A percentile compares a stretch with the other conserved stretches of the same genome.
These are phyloP conservation scores for Protobothrops flavoviridis DNA, from an alignment of 2,113 vertebrate species.

Conservation along the genomic window DNA sequence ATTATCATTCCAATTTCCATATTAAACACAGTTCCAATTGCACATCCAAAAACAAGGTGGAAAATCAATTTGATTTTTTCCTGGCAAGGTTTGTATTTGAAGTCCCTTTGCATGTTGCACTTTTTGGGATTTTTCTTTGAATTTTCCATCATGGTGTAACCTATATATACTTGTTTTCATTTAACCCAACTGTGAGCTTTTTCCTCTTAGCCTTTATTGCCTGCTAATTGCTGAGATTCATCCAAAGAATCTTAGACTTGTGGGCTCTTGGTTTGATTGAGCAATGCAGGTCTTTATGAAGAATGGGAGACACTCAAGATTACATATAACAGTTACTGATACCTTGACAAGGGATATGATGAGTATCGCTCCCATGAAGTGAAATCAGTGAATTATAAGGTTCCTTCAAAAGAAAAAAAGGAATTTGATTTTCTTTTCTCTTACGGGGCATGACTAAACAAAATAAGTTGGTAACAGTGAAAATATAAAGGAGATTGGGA, in stretches of 20 bases:
- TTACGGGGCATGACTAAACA: background rate
- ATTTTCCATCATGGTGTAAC: background rate
- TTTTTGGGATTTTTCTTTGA: background rate
- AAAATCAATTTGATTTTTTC: conserved; percentile 55
- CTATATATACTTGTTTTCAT: background rate
- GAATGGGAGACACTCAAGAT: background rate
- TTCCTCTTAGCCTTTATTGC: background rate
- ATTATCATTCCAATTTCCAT: conserved; percentile 48
- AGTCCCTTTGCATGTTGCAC: background rate
- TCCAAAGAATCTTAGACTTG: background rate
- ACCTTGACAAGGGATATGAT: background rate
- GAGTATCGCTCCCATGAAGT: background rate
- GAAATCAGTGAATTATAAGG: background rate
- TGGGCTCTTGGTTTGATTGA: background rate
- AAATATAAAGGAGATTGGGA: background rate
- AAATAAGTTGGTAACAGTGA: background rate
- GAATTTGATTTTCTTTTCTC: background rate
- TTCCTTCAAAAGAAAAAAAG: background rate
- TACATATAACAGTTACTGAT: background rate
- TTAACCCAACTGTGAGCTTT: accelerated
- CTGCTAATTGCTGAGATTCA: background rate
- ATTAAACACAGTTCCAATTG: conserved; percentile 51
- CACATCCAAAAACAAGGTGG: conserved; percentile 36
- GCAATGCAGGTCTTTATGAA: background rate
- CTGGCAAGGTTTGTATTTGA: conserved; percentile 51